These are phyloP conservation scores for Corythornis vintsioides DNA, from an alignment of 2,113 vertebrate genomes.

Conservation along the genomic window DNA sequence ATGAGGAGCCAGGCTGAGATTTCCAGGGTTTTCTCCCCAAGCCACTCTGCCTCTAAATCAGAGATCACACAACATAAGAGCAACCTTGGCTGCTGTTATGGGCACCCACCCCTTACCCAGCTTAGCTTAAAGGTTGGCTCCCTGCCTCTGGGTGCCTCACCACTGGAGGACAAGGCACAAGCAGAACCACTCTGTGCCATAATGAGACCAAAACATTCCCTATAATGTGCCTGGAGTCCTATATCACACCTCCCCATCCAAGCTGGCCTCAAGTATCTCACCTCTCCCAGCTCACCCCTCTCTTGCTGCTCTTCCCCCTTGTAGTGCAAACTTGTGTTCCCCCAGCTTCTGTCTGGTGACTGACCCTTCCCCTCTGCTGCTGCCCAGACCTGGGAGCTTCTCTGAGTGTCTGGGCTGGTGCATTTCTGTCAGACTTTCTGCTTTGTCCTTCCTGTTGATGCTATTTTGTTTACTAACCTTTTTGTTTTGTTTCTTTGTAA, in stretches of 20 bases:
- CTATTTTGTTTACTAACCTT: constrained; percentile 72
- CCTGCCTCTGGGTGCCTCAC: background rate
- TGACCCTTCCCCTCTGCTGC: background rate
- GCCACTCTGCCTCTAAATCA: background rate
- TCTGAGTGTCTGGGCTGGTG: constrained; percentile 3
- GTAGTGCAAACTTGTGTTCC: background rate
- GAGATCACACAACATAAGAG: background rate
- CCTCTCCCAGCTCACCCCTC: constrained; percentile 31
- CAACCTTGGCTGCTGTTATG: background rate
- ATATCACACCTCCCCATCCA: background rate
- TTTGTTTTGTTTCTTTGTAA: constrained; percentile 78
- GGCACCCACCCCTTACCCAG: background rate
- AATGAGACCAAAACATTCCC: background rate
- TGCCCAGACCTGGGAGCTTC: constrained; percentile 10
- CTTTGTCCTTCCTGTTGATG: constrained; percentile 38
- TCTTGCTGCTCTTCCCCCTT: background rate
- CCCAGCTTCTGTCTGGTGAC: constrained; percentile 28
- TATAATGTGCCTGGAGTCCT: background rate
- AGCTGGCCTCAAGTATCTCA: background rate
- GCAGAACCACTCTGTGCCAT: background rate
- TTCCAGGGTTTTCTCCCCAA: background rate
- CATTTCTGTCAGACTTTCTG: background rate
- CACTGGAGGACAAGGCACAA: background rate
- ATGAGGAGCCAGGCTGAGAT: background rate
- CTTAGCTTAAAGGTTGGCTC: background rate